A percentile compares a stretch with the other conserved stretches of the same genome.
Conservation (phyloP, 1,140 invertebrate species). For the Acromyrmex charruanus region DNA sequence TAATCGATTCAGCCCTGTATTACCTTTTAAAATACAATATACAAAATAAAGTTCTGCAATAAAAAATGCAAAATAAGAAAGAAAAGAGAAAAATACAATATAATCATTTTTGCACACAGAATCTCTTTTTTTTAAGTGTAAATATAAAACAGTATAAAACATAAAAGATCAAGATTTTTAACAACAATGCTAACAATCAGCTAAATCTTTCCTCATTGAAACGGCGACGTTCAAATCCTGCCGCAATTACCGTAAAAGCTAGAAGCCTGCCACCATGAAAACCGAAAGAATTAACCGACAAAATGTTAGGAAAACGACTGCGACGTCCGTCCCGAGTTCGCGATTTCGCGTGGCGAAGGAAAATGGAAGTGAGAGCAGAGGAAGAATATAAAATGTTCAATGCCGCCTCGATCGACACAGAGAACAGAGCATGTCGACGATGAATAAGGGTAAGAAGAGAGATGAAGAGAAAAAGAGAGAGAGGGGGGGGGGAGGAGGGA, state of each 20-base stretch:
- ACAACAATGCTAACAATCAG: slow-evolving; percentile 17
- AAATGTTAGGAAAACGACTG: slow-evolving; percentile 17
- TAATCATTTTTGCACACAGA: too few relatives aligned
- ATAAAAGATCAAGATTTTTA: slow-evolving; percentile 7
- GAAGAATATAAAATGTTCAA: slow-evolving; percentile 50
- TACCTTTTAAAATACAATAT: slow-evolving; percentile 31
- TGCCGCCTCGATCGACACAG: slow-evolving; percentile 23
- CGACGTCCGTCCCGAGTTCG: neutral
- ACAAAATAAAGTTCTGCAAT: slow-evolving; percentile 20
- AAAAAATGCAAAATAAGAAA: slow-evolving; percentile 1
- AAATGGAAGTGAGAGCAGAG: slow-evolving; percentile 22
- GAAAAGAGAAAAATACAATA: neutral
- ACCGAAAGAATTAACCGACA: slow-evolving; percentile 41
- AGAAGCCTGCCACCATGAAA: neutral
- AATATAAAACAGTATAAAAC: too few relatives aligned
- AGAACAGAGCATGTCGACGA: slow-evolving; percentile 32
- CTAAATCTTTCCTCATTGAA: slow-evolving; percentile 16
- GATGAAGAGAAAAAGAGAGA: neutral
- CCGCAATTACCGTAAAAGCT: slow-evolving; percentile 42
- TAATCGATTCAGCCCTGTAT: slow-evolving; percentile 54
- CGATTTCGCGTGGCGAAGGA: slow-evolving; percentile 26
- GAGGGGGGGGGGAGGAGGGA: neutral
- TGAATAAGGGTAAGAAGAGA: neutral
- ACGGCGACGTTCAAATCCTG: neutral
- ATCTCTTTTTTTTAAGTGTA: neutral